Evolutionary conservation across 2,113 vertebrate genomes (phyloP), one percentile per base, ranked within the genome.

Genomic region (Empidonax traillii): DNA sequence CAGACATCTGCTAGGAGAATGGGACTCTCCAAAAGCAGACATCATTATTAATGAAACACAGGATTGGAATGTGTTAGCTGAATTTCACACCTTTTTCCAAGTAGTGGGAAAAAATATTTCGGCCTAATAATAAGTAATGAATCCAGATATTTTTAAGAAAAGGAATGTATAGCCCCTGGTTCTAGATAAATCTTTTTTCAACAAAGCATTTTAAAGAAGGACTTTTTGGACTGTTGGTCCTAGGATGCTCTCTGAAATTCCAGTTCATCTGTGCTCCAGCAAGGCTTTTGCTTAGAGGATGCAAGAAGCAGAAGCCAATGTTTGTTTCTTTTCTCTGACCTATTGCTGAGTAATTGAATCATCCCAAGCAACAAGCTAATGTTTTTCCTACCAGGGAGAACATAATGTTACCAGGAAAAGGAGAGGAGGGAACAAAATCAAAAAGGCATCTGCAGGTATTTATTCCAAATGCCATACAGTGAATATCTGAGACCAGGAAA

Each of bases 261-360:
- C 30, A 71, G 33, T 31, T 88, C 63, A 51, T 52, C 10, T 66
- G 24, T 83, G 35, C 39, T 93, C 18, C 58, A 88, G 41, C 43
- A 74, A 81, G 39, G 56, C 43, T 77, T 77, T 93, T 77, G 52
- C 67, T 90, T 69, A 67, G 55, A 73, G 82, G 63, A 88, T 86
- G 24, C 22, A 92, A 74, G 88, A 71, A 56, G 47, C 79, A 91
- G 33, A 59, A 83, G 80, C 47, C 69, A 52, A 8, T 88, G 25
- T 96, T 95, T 94, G 65, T 30, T 69, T 88, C 39, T 93, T 91
- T 77, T 27, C 37, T 81, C 80, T 94, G 88, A 83, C 71, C 74
- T 87, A 76, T 71, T 93, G 78, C 85, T 96, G 87, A 89, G 85
- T 89, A 94, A 96, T 80, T 96, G 93, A 95, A 93, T 97, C 79